Conservation (phyloP, 2,888 invertebrate species). For the Catocala nupta region DNA sequence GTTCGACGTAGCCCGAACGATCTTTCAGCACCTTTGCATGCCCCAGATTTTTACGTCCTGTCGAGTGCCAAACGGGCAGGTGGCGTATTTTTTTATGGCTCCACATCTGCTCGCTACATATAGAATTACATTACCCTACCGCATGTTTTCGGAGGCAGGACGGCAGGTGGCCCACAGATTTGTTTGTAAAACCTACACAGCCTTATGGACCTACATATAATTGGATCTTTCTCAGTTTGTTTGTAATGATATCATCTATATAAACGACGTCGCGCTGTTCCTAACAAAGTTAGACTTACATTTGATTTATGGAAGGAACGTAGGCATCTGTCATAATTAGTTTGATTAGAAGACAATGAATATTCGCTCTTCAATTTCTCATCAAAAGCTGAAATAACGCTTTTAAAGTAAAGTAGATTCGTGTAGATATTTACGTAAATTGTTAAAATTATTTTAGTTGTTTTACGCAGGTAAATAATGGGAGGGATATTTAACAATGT, state of each 20-base stretch:
- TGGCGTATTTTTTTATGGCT: constrained; percentile 55
- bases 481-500: constrained; percentile 22
- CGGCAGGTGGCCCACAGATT: constrained; percentile 39
- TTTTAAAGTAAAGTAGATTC: constrained; percentile 14
- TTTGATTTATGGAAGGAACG: constrained; percentile 43
- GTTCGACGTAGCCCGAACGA: constrained; percentile 24
- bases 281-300: constrained; percentile 22
- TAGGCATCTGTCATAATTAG: constrained; percentile 45
- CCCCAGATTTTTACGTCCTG: constrained; percentile 51
- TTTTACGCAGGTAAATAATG: constrained; percentile 29
- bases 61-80: constrained; percentile 57
- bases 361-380: constrained; percentile 27
- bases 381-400: constrained; percentile 17
- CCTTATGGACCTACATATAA: constrained; percentile 17
- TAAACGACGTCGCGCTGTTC: constrained; percentile 23
- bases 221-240: constrained; percentile 17
- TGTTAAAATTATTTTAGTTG: constrained; percentile 31
- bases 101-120: constrained; percentile 52
- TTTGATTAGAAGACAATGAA: constrained; percentile 34
- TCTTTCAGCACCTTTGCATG: constrained; percentile 40
- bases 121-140: constrained; percentile 53
- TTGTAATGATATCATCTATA: constrained; percentile 22
- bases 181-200: constrained; percentile 24
- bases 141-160: constrained; percentile 25
- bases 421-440: constrained; percentile 25